A percentile compares a stretch with the other conserved stretches of the same genome.
Conservation (phyloP, 1,140 invertebrate species). For the Ceratosolen solmsi region DNA sequence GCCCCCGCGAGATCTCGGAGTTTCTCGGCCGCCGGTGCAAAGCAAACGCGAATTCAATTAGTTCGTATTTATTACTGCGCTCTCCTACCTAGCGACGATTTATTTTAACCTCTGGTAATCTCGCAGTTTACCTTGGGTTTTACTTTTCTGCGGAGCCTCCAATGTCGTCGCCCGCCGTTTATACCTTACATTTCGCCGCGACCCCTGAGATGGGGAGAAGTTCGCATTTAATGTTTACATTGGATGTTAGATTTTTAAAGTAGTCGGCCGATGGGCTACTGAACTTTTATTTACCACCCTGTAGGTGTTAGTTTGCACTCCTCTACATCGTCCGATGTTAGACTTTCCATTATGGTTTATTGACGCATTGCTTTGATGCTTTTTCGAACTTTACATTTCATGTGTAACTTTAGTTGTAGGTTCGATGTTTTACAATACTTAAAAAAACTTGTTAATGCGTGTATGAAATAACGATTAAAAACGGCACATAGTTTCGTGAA, state of each 20-base stretch:
- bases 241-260: conserved; percentile 27
- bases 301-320: conserved; percentile 20
- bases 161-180: not conserved
- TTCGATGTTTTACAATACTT: too few species aligned
- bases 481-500: too few species aligned
- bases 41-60: conserved; percentile 68
- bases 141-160: not conserved
- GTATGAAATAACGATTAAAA: too few species aligned
- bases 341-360: not conserved
- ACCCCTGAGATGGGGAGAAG: not conserved
- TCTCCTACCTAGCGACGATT: conserved; percentile 56
- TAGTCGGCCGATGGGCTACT: not conserved
- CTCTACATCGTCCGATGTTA: not conserved
- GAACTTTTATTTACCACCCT: not conserved
- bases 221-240: conserved; percentile 20
- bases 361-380: too few species aligned
- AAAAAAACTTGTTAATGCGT: too few species aligned
- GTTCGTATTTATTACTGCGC: conserved; percentile 63
- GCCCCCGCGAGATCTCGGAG: not conserved
- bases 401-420: too few species aligned
- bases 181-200: not conserved
- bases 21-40: conserved; percentile 46
- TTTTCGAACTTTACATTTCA: too few species aligned
- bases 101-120: conserved; percentile 59
- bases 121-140: conserved; percentile 57